A percentile compares a stretch with the other conserved stretches of the same genome.
These are phyloP conservation scores for Sinelater perroti DNA, from an alignment of 2,888 invertebrate species.

Conservation along the genomic window DNA sequence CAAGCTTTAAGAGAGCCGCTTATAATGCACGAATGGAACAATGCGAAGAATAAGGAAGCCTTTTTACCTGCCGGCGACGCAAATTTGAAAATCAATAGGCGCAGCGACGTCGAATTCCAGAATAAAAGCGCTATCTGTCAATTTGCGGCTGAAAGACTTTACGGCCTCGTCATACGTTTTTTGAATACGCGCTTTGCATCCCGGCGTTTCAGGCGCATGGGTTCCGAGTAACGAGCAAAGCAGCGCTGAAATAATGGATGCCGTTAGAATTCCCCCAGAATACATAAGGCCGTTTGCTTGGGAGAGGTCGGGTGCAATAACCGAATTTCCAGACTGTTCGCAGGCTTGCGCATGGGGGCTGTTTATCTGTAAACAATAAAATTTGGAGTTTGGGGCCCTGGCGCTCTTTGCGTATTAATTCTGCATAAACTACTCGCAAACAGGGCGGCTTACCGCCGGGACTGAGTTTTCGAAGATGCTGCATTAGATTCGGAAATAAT, in stretches of 20 bases:
- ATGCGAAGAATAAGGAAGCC: not conserved
- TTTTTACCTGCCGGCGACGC: not conserved
- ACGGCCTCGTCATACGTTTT: not conserved
- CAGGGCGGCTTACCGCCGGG: too few species aligned
- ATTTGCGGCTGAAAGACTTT: not conserved
- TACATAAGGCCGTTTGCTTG: constrained; percentile 20
- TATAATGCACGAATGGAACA: too few species aligned
- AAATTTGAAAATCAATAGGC: constrained; percentile 11
- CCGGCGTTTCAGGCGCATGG: not conserved
- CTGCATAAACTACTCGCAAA: not conserved
- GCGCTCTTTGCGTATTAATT: constrained; percentile 1
- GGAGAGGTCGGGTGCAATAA: constrained; percentile 18
- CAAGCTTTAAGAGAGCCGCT: too few species aligned
- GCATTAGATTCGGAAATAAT: too few species aligned
- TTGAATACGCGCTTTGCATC: not conserved
- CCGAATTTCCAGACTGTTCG: constrained; percentile 27
- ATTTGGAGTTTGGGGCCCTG: constrained; percentile 3
- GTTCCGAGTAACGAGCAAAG: not conserved
- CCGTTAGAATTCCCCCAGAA: constrained; percentile 23
- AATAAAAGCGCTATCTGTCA: constrained; percentile 1
- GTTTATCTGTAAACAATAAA: constrained; percentile 20
- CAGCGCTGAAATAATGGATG: too few species aligned
- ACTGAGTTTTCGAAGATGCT: too few species aligned
- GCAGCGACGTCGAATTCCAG: too few species aligned
- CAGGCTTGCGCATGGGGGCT: constrained; percentile 15